Base-by-base conservation (phyloP, 2,888 invertebrate genomes). In the Lithophane ornitopus region DNA sequence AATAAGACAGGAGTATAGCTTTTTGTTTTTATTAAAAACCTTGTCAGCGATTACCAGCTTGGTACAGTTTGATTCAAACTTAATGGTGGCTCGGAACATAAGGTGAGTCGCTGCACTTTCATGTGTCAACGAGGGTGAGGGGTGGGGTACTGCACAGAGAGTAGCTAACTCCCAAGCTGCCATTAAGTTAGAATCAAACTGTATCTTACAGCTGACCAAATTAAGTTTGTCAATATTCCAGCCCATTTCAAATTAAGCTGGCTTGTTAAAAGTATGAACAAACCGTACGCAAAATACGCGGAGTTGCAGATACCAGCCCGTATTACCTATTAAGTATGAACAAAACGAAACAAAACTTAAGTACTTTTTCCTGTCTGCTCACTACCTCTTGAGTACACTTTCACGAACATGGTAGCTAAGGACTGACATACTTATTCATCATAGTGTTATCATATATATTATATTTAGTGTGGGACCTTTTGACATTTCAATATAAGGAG, bases 391-490 rank as follows among this genome's bases (percentile, higher is more conserved):
- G 12, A 67, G 16, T 34, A 74, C 80, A 84, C 85, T 76, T 70
- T 69, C 71, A 70, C 46, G 0, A 16, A 22, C 56, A 46, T 28
- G 12, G 7, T 70, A 22, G 49, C 0, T 61, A 14, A 19, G 22
- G 28, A 77, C 16, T 75, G 73, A 59, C 54, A 79, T 63, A 70
- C 70, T 68, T 73, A 39, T 63, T 49, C 39, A 70, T 70, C 44
- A 39, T 54, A 26, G 22, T 58, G 28, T 58, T 69, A 56, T 69
- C 52, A 70, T 68, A 62, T 16, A 65, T 54, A 61, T 61, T 68
- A 73, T n/a, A 81, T 58, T 63, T 56, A 39, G 34, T 49, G n/a
- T 59, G 52, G 73, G 54, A 77, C 70, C 59, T 85, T 54, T 68
- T 79, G 63, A 65, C 19, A 61, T 63, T 70, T 26, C 22, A 11